These are phyloP conservation scores for Drosophila longiperda DNA, from an alignment of 2,888 invertebrate genomes.

Conservation along the genomic window DNA sequence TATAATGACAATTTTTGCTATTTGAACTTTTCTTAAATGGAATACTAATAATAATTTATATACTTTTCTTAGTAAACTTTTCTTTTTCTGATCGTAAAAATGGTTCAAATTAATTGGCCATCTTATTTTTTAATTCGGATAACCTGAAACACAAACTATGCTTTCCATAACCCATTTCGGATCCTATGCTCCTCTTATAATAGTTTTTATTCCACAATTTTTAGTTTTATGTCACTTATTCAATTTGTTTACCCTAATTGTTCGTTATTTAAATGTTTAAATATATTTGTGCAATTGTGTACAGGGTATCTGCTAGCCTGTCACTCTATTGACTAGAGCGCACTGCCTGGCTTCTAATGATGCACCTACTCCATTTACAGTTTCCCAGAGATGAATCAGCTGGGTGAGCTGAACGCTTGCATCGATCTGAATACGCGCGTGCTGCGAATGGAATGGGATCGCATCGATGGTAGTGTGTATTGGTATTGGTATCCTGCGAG, in stretches of 20 bases:
- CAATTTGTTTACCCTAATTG: background rate
- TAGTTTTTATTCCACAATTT: background rate
- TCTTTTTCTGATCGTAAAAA: too few relatives aligned
- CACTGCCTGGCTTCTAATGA: background rate
- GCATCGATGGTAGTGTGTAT: constrained; percentile 41
- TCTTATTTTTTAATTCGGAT: background rate
- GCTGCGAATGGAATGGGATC: constrained; percentile 61
- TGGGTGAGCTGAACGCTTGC: constrained; percentile 72
- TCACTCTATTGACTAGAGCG: too few relatives aligned
- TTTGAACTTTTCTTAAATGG: too few relatives aligned
- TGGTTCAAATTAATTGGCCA: background rate
- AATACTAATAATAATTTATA: too few relatives aligned
- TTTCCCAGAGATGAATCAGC: constrained; percentile 40
- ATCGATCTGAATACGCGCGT: constrained; percentile 64
- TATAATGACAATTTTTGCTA: too few relatives aligned
- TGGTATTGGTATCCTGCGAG: constrained; percentile 48
- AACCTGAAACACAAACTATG: background rate
- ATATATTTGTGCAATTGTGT: background rate
- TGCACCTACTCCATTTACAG: constrained; percentile 76
- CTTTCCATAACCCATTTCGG: background rate
- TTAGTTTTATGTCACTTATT: background rate
- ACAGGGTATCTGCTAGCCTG: background rate
- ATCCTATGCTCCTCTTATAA: too few relatives aligned
- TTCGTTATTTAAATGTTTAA: background rate
- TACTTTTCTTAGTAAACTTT: too few relatives aligned